Evolutionary conservation across 1,140 invertebrate genomes (phyloP), one percentile per base, ranked within the genome.

Genomic region (Cydia fagiglandana): DNA sequence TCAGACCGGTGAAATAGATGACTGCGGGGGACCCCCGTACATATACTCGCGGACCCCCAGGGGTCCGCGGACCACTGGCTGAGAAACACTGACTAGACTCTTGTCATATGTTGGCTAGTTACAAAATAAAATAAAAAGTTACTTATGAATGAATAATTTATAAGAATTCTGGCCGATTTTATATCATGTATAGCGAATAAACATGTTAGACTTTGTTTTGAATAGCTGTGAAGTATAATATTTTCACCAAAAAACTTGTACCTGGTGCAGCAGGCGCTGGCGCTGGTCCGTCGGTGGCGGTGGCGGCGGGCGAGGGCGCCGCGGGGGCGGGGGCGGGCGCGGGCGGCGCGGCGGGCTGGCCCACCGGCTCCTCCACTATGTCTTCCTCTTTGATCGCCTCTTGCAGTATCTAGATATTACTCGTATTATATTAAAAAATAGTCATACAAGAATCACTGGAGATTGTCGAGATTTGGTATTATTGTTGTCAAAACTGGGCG

Each of bases 361-460:
- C 66, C 4, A 41, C 34, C 6, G 50, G 1, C 45, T 91, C 86
- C 6, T 88, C 83, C 5, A 84, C 87, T 28, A 80, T 73, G n/a
- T 91, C 88, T 20, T 86, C 85, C 74, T 91, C 90, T 73, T 85
- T 88, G 6, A 90, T 78, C 0, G 91, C 88, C 73, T 92, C 91
- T 84, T 89, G 90, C 73, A 92, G 75, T 73, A 92, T 90, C 91
- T 92, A 10, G 38, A 41, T 75, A 1, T 70, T 24, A 24, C 24
- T 24, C 24, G 24, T 24, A 77, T 34, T 28, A 73, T 13, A 64
- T 73, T 20, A 74, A 61, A 24, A 10, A 20, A 7, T 15, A 61
- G 17, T 6, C 17, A 10, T 20, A 20, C 3, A 61, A 24, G 17
- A 15, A 56, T 56, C 13, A 53, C n/a, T 6, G 15, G 4, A 61